Evolutionary conservation across 1,140 invertebrate species (phyloP), one percentile per base, ranked within the genome.

Genomic region (Himalopsyche phryganea): DNA sequence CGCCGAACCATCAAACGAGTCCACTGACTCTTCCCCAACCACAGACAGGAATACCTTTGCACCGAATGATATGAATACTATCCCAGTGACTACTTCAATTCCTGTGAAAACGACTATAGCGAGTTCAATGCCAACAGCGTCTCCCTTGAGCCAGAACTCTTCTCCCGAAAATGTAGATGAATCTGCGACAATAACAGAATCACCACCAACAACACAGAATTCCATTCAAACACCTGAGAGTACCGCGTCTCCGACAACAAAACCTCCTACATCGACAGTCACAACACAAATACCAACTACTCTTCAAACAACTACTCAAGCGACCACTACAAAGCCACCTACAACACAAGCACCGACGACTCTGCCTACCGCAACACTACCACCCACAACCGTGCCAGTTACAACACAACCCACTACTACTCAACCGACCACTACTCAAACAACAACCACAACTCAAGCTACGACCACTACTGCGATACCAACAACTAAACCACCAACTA

Each of bases 171-270:
- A 28, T 28, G 9, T 5, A 5, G 23, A 28, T 28, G 18, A 41
- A 35, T 11, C 23, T 32, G 38, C 54, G 6, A 55, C 53, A 36
- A 38, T 41, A 44, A 32, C 44, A 28, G 23, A 28, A 28, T 9
- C 23, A 9, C 23, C 23, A 9, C 3, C 3, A 17, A 44, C 32
- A 17, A 44, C 20, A 42, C 19, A 11, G 6, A 41, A 23, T 3
- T 11, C 23, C 11, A 35, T 52, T 20, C 7, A 10, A n/a, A 63
- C 53, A 42, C 32, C 57, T 11, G 19, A 49, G 50, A 46, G 54
- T 3, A 68, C 67, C 20, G 66, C 63, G 42, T 61, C 57, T 1
- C 19, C 68, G 3, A 68, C 66, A 18, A 66, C 60, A 38, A 67
- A 57, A 1, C 18, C 49, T 23, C 60, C 65, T 17, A 69, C 59